Conservation (phyloP, 2,113 vertebrate genomes). For the Bagarius yarrelli region DNA sequence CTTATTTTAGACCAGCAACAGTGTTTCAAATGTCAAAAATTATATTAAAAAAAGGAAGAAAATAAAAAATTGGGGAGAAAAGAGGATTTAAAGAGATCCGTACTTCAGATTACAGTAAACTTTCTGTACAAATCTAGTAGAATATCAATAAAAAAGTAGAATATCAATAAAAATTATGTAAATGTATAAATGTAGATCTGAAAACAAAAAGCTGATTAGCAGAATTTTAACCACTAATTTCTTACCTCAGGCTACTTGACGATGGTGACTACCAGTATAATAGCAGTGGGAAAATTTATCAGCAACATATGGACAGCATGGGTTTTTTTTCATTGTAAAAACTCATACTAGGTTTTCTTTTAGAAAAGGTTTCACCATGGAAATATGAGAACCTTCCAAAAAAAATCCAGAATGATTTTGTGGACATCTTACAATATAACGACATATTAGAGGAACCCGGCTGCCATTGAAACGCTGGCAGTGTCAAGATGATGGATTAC, state of each 20-base stretch:
- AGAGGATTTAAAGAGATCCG: background rate
- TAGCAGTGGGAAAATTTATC: background rate
- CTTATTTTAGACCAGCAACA: background rate
- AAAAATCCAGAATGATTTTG: background rate
- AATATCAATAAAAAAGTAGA: no score
- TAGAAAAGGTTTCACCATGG: background rate
- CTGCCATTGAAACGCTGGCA: background rate
- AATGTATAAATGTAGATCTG: no score
- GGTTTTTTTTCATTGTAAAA: background rate
- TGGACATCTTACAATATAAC: no score
- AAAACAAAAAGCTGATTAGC: no score
- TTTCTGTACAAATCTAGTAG: background rate
- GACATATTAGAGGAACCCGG: background rate
- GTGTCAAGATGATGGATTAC: slow-evolving; percentile 19
- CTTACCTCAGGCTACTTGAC: background rate
- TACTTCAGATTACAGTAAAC: background rate
- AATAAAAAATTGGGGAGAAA: no score
- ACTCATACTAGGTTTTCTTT: background rate
- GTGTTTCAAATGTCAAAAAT: background rate
- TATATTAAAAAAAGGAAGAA: no score
- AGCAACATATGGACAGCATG: background rate
- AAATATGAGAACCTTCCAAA: background rate
- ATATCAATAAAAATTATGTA: no score
- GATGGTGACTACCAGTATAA: background rate
- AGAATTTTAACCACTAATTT: no score